Conservation (phyloP, 2,113 vertebrate species). For the rat (Rattus norvegicus) region DNA sequence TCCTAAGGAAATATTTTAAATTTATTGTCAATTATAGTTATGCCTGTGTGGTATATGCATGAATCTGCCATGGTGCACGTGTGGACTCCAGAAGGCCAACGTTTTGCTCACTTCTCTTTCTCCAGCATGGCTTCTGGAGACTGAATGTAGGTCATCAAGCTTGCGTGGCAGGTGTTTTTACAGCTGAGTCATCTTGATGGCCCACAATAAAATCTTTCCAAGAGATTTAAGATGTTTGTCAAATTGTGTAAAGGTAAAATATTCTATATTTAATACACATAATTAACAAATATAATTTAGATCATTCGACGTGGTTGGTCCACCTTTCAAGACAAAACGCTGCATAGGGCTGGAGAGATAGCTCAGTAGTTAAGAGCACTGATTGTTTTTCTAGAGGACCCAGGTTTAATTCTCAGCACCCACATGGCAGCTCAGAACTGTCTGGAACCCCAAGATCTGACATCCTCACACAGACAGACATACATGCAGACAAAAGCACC, state of each 20-base stretch:
- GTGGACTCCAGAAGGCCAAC: not conserved
- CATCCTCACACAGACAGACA: no score
- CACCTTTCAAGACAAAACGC: not conserved
- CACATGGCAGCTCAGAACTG: no score
- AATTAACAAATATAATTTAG: not conserved
- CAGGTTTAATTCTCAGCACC: no score
- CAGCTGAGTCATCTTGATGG: not conserved
- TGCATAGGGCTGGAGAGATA: no score
- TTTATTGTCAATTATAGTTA: not conserved
- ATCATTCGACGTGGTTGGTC: not conserved
- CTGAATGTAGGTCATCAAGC: not conserved
- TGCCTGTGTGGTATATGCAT: not conserved
- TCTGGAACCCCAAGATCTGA: no score
- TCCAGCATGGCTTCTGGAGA: not conserved
- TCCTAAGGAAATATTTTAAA: not conserved
- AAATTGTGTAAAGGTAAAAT: not conserved
- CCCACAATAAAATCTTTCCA: not conserved
- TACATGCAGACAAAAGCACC: no score
- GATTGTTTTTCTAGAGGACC: no score
- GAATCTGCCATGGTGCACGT: not conserved
- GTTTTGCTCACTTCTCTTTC: not conserved
- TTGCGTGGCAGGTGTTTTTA: no score
- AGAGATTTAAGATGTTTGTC: constrained; percentile 23
- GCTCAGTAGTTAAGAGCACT: no score
- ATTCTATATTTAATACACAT: not conserved